These are phyloP conservation scores for Holacanthus passer DNA, from an alignment of 2,113 vertebrate species.

Conservation along the genomic window DNA sequence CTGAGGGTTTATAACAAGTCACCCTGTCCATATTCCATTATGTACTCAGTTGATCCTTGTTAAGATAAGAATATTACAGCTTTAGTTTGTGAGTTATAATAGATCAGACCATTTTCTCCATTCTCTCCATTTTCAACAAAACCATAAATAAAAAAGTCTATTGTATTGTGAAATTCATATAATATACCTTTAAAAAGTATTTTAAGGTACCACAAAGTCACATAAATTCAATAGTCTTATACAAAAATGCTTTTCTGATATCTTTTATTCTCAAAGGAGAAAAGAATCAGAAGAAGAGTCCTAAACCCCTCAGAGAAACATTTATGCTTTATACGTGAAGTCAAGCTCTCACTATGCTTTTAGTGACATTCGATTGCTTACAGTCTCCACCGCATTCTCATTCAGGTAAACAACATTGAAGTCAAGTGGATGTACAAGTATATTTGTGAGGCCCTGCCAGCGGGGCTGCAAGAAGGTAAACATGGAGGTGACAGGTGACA, in stretches of 20 bases:
- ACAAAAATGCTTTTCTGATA: background rate
- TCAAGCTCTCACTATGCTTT: slow-evolving; percentile 36
- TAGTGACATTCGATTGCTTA: slow-evolving; percentile 27
- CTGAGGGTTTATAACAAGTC: background rate
- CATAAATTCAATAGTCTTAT: background rate
- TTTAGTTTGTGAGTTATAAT: background rate
- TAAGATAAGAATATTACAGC: background rate
- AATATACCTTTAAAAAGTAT: background rate
- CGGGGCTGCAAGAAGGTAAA: slow-evolving; percentile 52
- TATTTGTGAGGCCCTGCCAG: slow-evolving; percentile 33
- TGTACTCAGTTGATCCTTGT: background rate
- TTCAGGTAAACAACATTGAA: slow-evolving; percentile 46
- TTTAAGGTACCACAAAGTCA: background rate
- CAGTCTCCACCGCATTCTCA: slow-evolving; percentile 7
- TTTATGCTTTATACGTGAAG: background rate
- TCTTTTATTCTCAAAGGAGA: background rate
- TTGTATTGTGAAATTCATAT: no score
- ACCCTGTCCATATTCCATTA: background rate
- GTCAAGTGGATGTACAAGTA: slow-evolving; percentile 35
- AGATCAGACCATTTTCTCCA: no score
- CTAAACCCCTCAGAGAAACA: background rate
- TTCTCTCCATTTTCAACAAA: no score
- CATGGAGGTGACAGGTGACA: slow-evolving; percentile 72
- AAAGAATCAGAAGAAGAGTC: background rate
- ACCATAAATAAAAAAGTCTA: background rate